Conservation (phyloP, 2,797 vertebrate species). For the Carcharodon carcharias region DNA sequence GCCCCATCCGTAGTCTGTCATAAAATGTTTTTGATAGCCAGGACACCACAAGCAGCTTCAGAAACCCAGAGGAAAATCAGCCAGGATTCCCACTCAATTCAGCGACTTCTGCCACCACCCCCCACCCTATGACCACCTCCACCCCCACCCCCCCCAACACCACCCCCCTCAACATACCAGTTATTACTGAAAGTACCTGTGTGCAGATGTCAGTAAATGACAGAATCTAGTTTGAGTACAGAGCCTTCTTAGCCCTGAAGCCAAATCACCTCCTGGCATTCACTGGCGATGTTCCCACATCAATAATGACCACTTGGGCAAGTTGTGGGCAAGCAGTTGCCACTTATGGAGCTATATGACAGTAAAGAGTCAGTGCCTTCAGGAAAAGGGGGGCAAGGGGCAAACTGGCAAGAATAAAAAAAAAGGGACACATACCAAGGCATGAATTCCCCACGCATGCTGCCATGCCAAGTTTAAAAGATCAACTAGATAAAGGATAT, state of each 20-base stretch:
- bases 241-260: too few relatives aligned
- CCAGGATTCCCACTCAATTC: not conserved
- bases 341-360: not conserved
- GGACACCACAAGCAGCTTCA: not conserved
- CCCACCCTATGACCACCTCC: not conserved
- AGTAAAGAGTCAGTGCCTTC: not conserved
- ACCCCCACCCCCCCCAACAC: too few relatives aligned
- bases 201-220: not conserved
- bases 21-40: not conserved
- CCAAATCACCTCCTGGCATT: not conserved
- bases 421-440: not conserved
- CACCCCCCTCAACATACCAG: not conserved
- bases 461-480: not conserved
- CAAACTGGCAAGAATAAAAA: not conserved
- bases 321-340: not conserved
- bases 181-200: too few relatives aligned
- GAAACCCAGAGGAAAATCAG: not conserved
- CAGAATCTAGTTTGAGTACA: not conserved
- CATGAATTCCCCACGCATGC: not conserved
- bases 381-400: not conserved
- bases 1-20: not conserved
- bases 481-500: not conserved
- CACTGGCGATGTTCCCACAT: not conserved
- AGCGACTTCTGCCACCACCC: not conserved
- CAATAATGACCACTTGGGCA: not conserved